Conservation (phyloP, 2,113 vertebrate species). For the Struthidea cinerea region DNA sequence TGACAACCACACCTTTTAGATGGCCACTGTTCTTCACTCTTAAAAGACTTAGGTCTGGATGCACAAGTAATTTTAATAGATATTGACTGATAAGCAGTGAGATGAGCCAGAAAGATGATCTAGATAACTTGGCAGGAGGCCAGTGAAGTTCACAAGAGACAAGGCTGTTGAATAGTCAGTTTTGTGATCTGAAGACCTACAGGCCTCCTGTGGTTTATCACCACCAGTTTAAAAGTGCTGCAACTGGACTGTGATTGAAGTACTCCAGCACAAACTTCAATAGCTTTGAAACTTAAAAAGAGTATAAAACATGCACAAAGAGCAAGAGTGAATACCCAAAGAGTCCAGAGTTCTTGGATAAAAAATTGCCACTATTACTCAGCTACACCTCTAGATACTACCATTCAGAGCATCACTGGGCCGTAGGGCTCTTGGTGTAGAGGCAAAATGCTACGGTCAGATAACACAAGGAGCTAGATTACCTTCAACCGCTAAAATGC, state of each 20-base stretch:
- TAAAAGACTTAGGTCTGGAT: neutral
- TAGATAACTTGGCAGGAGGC: neutral
- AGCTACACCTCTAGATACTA: neutral
- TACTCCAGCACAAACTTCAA: neutral
- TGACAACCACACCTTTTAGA: neutral
- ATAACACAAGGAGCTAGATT: neutral
- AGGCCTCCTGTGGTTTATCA: neutral
- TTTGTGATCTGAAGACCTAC: neutral
- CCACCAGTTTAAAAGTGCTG: neutral
- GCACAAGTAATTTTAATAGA: neutral
- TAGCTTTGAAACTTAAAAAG: neutral
- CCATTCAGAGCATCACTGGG: neutral
- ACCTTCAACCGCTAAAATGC: neutral
- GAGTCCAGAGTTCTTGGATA: rapidly evolving
- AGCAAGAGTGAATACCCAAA: neutral
- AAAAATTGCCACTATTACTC: neutral
- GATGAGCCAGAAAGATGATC: neutral
- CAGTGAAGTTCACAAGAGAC: neutral
- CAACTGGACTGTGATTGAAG: neutral
- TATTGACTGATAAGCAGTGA: neutral
- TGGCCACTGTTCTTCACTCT: neutral
- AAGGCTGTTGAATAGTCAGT: neutral
- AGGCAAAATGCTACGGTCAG: neutral
- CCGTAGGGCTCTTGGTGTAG: neutral
- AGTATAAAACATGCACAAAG: neutral